Base-by-base conservation (phyloP, 2,888 invertebrate species). In the Plemyria rubiginata region DNA sequence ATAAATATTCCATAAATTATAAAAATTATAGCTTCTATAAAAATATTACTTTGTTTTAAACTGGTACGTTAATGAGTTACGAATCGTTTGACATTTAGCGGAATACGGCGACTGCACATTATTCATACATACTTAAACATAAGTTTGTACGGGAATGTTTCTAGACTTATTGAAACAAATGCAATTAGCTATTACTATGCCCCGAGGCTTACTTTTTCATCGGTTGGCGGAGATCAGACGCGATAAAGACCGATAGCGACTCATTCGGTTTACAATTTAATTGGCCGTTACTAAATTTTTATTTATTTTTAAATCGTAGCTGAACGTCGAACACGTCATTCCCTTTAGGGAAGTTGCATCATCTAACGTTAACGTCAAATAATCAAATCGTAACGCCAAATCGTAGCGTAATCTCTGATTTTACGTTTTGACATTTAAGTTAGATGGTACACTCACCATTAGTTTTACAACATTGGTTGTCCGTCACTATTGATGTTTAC, bases 181-280 rank as follows among this genome's bases (percentile, higher is more conserved):
- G 77, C 78, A 82, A 83, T 85, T 81, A 85, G 74, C 72, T 75
- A 75, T 75, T 77, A 77, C 66, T 62, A 59, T 73, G 72, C 75
- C 77, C 72, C 73, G 43, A 55, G 66, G 72, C 70, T 76, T 70
- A 63, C 67, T 73, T 68, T 67, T 62, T 70, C 72, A 74, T 81
- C 82, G 79, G 84, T 82, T 82, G 79, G 78, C 70, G 62, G 75
- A 79, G 80, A 87, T 85, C 75, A 71, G 72, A 68, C 55, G 13
- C 72, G 81, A 85, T 86, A 80, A 81, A 77, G 74, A 73, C 70
- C 60, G 66, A 71, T 71, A 70, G 67, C 65, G 74, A 68, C 67
- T 68, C 66, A 67, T 72, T 74, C 49, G 53, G 52, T 60, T 54
- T 54, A 54, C 57, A 54, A 52, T 48, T 16, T 66, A 62, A 60